A percentile compares a stretch with the other conserved stretches of the same genome.
phyloP scores from a whole-genome alignment of 2,797 vertebrate genomes.

The Peromyscus aztecus region DNA sequence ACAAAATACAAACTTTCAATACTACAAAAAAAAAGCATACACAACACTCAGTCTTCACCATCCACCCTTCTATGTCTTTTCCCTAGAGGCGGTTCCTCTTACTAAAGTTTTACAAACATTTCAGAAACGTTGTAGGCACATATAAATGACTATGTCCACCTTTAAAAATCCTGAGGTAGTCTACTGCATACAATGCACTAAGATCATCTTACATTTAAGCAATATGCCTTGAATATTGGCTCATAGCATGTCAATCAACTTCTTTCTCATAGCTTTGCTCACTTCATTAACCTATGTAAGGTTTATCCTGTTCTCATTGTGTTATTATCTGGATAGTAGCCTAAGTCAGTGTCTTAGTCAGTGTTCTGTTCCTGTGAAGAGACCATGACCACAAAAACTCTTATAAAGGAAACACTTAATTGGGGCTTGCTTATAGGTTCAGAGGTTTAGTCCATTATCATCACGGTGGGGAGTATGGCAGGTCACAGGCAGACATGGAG shows the following conservation, averaged over 20 bases:
- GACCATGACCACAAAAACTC: not conserved
- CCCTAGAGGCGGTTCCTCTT: not conserved
- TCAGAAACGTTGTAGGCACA: constrained; percentile 8
- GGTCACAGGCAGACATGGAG: too few species aligned
- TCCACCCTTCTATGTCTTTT: not conserved
- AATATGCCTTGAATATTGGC: not conserved
- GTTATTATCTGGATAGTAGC: not conserved
- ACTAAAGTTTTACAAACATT: not conserved
- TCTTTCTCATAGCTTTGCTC: not conserved
- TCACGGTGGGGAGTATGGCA: not conserved
- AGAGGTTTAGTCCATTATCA: not conserved
- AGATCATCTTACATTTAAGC: not conserved
- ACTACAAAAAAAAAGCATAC: not conserved
- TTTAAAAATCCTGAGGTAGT: not conserved
- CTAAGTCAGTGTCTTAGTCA: not conserved
- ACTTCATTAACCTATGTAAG: not conserved
- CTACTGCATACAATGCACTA: not conserved
- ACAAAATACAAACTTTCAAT: constrained; percentile 46
- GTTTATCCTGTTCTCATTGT: not conserved
- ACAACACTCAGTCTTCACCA: not conserved
- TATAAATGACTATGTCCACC: not conserved
- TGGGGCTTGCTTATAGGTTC: not conserved
- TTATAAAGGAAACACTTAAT: not conserved
- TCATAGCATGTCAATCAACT: not conserved
- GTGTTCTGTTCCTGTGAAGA: not conserved